Percentiles rank a stretch among this genome's conserved stretches.
phyloP scores from a whole-genome alignment of 2,888 invertebrate genomes.

The Leucozona laternaria region DNA sequence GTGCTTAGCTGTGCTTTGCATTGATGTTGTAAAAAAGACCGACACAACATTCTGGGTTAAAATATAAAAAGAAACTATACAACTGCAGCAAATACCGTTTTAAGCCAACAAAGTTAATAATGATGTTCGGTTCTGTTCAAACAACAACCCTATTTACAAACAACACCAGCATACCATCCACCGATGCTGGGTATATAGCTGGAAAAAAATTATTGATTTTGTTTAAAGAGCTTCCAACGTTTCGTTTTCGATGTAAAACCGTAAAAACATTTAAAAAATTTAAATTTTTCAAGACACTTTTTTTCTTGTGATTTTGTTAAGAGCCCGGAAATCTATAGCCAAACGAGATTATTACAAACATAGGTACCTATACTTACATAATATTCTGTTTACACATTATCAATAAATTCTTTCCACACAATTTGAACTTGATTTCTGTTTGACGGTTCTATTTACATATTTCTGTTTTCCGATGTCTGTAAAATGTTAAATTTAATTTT shows the following conservation, averaged over 20 bases:
- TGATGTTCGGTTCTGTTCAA: slow-evolving; percentile 23
- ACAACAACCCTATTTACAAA: too few species aligned
- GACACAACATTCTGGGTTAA: slow-evolving; percentile 9
- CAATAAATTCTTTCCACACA: slow-evolving; percentile 30
- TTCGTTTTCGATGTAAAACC: slow-evolving; percentile 14
- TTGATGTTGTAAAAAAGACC: background rate
- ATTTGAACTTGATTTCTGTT: slow-evolving; percentile 20
- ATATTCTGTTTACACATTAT: background rate
- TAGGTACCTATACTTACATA: too few species aligned
- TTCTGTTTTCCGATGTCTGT: background rate
- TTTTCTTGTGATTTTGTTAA: background rate
- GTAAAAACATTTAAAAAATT: slow-evolving; percentile 19
- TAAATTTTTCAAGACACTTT: slow-evolving; percentile 1
- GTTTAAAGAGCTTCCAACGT: slow-evolving; percentile 19
- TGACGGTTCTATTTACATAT: slow-evolving; percentile 4
- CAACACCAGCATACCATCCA: background rate
- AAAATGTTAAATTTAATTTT: background rate
- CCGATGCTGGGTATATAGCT: background rate
- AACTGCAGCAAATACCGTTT: slow-evolving; percentile 51
- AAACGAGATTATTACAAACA: slow-evolving; percentile 9
- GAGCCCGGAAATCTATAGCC: slow-evolving; percentile 3
- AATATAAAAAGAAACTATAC: slow-evolving; percentile 18
- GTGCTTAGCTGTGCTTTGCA: slow-evolving; percentile 1
- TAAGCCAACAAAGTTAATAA: slow-evolving; percentile 33
- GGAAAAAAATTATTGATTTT: slow-evolving; percentile 29